Percentiles rank a stretch among this genome's conserved stretches.
Conservation (phyloP, 2,888 invertebrate species). For the Ennomos quercinarius region DNA sequence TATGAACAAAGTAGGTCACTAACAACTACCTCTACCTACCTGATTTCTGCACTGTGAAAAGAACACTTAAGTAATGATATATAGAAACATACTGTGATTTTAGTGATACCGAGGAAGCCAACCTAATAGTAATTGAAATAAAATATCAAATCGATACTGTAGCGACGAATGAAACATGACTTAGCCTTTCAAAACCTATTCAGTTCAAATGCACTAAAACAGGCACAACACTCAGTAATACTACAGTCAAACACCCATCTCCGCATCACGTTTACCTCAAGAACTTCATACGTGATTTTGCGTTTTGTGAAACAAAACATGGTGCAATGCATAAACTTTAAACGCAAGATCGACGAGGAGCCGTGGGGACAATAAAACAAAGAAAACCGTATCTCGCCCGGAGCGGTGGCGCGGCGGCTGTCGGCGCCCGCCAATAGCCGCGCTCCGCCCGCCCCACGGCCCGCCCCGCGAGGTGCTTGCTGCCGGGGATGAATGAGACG, state of each 20-base stretch:
- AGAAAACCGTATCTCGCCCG: conserved; percentile 78
- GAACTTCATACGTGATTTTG: conserved; percentile 80
- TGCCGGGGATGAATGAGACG: conserved; percentile 71
- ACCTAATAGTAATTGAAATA: conserved; percentile 12
- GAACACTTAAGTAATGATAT: conserved; percentile 19
- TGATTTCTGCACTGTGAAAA: neutral
- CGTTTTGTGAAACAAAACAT: conserved; percentile 83
- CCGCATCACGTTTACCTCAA: conserved; percentile 75
- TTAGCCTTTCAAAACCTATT: conserved; percentile 7
- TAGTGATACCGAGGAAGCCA: conserved; percentile 21
- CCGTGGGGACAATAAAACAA: conserved; percentile 85
- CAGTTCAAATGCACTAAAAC: conserved; percentile 52
- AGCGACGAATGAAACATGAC: conserved; percentile 6
- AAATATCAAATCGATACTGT: conserved; percentile 20
- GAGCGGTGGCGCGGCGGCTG: conserved; percentile 60
- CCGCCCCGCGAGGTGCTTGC: conserved; percentile 54
- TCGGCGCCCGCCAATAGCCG: conserved; percentile 52
- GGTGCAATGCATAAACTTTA: conserved; percentile 84
- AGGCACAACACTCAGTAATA: conserved; percentile 59
- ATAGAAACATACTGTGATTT: conserved; percentile 15
- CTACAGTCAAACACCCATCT: conserved; percentile 58
- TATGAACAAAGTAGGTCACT: neutral
- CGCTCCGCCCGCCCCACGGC: conserved; percentile 53
- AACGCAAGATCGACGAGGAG: conserved; percentile 83
- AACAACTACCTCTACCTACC: too few species aligned